Base-by-base conservation (phyloP, 2,113 vertebrate genomes). In the Oostethus manadensis region DNA sequence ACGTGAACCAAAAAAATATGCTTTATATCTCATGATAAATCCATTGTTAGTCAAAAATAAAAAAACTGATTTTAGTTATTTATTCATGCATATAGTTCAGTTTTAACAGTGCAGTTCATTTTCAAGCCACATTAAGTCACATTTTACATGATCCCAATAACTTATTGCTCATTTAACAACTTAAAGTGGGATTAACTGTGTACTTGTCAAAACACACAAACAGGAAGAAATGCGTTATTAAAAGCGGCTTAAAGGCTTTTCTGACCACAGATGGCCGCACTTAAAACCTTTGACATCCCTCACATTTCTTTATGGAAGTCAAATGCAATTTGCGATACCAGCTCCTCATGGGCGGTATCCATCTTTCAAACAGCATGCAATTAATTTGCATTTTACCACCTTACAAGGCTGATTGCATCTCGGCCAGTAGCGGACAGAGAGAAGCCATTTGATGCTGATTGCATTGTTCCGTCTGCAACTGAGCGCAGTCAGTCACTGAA, bases 211-310 rank as follows among this genome's bases (percentile, higher is more conserved):
- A 58, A 69, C 54, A 60, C 60, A 66, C 54, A 77, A 74, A 73
- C 56, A 74, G 65, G 57, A 70, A 74, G 59, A 56, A 58, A 81
- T 70, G 61, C 58, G 74, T 79, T 77, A 81, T 69, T 77, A 70
- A 76, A 79, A 56, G 38, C 59, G 58, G 46, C 66, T 74, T 51
- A 45, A 58, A 67, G 71, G 62, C 65, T 56, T 56, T 58, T 79
- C 65, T 64, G 54, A 68, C 53, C 66, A 62, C 62, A 70, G 57
- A 69, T 70, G 63, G 46, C 62, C 70, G 47, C 23, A 46, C 29
- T 72, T 60, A 48, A 64, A 66, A 70, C 50, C 49, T 66, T 64
- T 56, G 55, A 55, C 57, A 54, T 63, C 58, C 65, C 47, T 45
- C 10, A 49, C 29, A 10, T 62, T 29, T 68, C 61, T 68, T 70